These are phyloP conservation scores for Eolophus roseicapilla DNA, from an alignment of 2,113 vertebrate species.

Conservation along the genomic window DNA sequence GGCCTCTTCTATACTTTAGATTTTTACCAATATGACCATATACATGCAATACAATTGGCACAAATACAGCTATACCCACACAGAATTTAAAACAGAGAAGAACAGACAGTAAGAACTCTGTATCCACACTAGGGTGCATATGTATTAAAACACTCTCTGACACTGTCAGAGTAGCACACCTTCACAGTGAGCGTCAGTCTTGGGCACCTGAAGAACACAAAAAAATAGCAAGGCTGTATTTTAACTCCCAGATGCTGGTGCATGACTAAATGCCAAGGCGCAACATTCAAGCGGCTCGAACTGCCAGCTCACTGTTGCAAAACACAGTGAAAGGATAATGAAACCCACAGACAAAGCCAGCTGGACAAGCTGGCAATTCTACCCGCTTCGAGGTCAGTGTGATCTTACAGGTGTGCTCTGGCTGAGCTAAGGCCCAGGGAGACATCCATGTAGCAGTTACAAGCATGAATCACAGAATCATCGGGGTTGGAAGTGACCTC, in stretches of 20 bases:
- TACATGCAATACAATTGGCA: rapidly evolving
- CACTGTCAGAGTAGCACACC: neutral
- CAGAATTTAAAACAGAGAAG: neutral
- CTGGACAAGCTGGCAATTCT: neutral
- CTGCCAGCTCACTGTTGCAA: neutral
- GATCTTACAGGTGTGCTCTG: neutral
- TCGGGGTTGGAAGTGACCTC: neutral
- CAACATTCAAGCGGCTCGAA: neutral
- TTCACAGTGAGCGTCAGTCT: neutral
- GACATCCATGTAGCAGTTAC: neutral
- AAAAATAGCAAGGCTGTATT: neutral
- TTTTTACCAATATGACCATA: neutral
- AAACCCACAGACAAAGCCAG: neutral
- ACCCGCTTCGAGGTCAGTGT: neutral
- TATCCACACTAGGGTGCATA: no score
- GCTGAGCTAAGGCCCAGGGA: neutral
- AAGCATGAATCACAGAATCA: neutral
- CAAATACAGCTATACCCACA: neutral
- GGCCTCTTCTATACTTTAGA: neutral
- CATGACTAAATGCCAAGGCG: neutral
- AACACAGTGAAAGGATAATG: neutral
- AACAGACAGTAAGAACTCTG: neutral
- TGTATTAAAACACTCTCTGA: neutral
- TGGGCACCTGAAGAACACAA: neutral
- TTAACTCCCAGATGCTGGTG: neutral